Conservation (phyloP, 2,888 invertebrate genomes). For the Diaprepes abbreviatus region DNA sequence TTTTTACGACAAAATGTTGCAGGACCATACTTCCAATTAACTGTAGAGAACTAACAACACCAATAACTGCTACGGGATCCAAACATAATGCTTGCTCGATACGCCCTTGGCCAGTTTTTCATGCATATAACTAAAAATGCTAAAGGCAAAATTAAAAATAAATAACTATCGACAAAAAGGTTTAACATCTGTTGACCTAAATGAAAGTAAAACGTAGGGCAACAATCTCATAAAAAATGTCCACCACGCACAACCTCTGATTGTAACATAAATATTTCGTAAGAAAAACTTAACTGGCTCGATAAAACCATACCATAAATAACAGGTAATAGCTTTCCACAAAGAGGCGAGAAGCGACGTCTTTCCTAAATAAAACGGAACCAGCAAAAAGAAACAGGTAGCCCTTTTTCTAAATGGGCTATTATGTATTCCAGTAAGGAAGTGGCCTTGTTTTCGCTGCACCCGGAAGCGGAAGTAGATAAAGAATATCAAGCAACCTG, state of each 20-base stretch:
- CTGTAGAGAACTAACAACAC: no score
- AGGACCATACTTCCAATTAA: no score
- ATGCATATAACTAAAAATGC: no score
- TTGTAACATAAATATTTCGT: conserved; percentile 35
- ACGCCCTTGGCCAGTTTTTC: no score
- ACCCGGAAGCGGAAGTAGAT: conserved; percentile 12
- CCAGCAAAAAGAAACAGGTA: conserved; percentile 35
- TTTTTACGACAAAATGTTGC: no score
- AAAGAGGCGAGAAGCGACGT: conserved; percentile 35
- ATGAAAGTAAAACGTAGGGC: conserved; percentile 3
- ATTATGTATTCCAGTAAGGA: conserved; percentile 35
- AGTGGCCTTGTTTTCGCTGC: conserved; percentile 21
- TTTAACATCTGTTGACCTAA: conserved; percentile 6
- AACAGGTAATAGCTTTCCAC: conserved; percentile 41
- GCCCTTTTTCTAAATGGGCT: conserved; percentile 25
- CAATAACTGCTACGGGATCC: no score
- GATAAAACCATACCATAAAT: conserved; percentile 41
- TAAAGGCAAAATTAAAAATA: not conserved
- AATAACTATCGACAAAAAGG: not conserved
- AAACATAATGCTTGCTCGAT: no score
- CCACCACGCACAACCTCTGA: conserved; percentile 28
- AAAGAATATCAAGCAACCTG: conserved; percentile 21
- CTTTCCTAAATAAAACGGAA: conserved; percentile 36
- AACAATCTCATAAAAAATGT: conserved; percentile 19
- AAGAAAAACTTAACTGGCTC: conserved; percentile 30